Evolutionary conservation across 2,797 vertebrate genomes (phyloP).

Genomic region (Odontamblyopus lacepedii): DNA sequence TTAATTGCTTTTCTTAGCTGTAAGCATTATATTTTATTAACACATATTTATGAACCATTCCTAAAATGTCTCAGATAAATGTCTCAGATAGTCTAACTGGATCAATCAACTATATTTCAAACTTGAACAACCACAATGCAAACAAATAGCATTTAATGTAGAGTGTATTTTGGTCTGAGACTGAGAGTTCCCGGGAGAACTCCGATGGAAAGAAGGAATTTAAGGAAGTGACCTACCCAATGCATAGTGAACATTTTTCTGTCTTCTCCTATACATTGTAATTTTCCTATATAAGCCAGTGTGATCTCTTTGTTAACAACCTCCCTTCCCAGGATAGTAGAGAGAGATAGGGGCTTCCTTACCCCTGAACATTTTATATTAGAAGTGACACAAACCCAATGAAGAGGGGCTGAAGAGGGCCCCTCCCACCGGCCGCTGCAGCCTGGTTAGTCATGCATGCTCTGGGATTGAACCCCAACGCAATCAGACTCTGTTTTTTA

Average conservation of each 20-base stretch:
- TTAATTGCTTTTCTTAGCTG: not conserved
- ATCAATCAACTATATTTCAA: not conserved
- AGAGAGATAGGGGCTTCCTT: slow-evolving; percentile 46
- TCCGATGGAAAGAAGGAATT: not conserved
- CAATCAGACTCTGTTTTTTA: slow-evolving; percentile 72
- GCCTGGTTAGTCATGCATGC: slow-evolving; percentile 72
- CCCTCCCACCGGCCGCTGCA: slow-evolving; percentile 50
- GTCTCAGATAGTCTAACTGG: not conserved
- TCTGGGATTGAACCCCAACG: slow-evolving; percentile 55
- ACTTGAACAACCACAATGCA: not conserved
- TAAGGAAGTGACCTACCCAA: slow-evolving; percentile 2
- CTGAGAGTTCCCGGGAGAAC: not conserved
- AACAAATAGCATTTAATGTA: not conserved
- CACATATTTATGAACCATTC: not conserved
- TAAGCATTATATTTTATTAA: not conserved
- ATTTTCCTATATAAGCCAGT: slow-evolving; percentile 18
- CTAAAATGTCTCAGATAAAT: not conserved
- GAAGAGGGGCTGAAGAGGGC: slow-evolving; percentile 52
- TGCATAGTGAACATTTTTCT: slow-evolving; percentile 1
- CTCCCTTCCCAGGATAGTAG: slow-evolving; percentile 27
- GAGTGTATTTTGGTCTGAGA: not conserved
- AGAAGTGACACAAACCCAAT: slow-evolving; percentile 65
- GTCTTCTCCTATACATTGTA: not conserved
- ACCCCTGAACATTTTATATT: slow-evolving; percentile 57
- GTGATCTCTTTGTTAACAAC: slow-evolving; percentile 37